Base-by-base conservation (phyloP, 1,140 invertebrate genomes). In the Saccostrea cuccullata region DNA sequence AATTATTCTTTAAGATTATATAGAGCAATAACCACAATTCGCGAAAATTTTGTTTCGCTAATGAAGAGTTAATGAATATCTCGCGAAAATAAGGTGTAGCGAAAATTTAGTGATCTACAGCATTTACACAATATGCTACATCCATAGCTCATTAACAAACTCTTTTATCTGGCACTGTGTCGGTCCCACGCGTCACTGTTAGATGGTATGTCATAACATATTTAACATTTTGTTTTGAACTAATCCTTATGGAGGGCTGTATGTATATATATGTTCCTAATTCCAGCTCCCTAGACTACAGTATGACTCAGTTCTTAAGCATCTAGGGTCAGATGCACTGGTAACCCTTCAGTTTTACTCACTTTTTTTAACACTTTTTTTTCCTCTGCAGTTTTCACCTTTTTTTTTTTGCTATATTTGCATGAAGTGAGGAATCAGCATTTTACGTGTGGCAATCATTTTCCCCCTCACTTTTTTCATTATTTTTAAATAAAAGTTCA, bases 201-300 rank as follows among this genome's bases (percentile, higher is more conserved):
- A 36, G 30, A 36, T 36, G 30, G 30, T 36, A 36, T 36, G 47
- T 47, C 30, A 47, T 47, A 47, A 47, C 5, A 47, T 47, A 47
- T 47, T 0, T 47, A 47, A 47, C 47, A 47, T 47, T 47, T 47
- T 47, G 47, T 47, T 47, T 47, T 47, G 47, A 47, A 60, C 13
- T 60, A n/a, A 64, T 64, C 2, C 15, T 20, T 64, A 20, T 64
- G 98, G 98, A 94, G 40, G 73, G 1, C 23, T 2, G 73, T 36
- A 36, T 30, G 26, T 55, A n/a, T 84, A 26, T 55, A 55, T 55
- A 13, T 84, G 9, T 84, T 56, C 82, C 23, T 84, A 87, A 60
- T 90, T 88, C 83, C 86, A 89, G 88, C 88, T 90, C 23, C 90
- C 87, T 70, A 90, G 87, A 89, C 86, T 77, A 36, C 88, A 87